These are phyloP conservation scores for Holothuria glaberrima DNA, from an alignment of 35 echinoderm and acorn worm species.

Conservation along the genomic window DNA sequence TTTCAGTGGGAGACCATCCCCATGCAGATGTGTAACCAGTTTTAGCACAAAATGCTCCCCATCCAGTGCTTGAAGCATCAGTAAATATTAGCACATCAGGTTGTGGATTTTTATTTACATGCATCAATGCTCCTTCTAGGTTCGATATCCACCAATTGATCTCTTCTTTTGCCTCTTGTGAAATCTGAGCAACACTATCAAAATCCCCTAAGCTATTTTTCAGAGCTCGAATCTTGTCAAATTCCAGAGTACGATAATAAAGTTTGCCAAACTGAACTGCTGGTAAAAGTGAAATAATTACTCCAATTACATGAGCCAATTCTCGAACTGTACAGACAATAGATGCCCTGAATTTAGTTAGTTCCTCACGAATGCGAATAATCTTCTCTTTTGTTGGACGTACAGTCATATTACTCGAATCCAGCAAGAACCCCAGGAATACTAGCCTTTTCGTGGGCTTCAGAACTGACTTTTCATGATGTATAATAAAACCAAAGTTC, in stretches of 20 bases:
- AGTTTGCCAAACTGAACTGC: constrained; percentile 2
- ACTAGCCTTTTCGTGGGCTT: constrained; percentile 7
- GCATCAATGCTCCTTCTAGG: background rate
- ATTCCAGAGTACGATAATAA: background rate
- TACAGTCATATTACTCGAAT: constrained; percentile 30
- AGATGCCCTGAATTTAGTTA: too few species aligned
- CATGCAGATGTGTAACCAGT: background rate
- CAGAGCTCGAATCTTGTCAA: background rate
- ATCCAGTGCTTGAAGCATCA: too few species aligned
- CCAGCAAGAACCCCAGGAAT: constrained; percentile 46
- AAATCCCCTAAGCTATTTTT: background rate
- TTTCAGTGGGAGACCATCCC: too few species aligned
- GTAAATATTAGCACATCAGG: background rate
- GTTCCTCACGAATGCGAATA: too few species aligned
- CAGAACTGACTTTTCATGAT: constrained; percentile 54
- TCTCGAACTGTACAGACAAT: background rate
- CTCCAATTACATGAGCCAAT: background rate
- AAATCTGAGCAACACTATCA: background rate
- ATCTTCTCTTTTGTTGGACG: too few species aligned
- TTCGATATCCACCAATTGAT: constrained; percentile 9
- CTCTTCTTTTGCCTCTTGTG: background rate
- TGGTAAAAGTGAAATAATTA: background rate
- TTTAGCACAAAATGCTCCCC: too few species aligned
- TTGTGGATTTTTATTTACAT: background rate
- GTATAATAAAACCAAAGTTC: constrained; percentile 35